Evolutionary conservation across 2,113 vertebrate genomes (phyloP).

Genomic region (Todiramphus chloris): DNA sequence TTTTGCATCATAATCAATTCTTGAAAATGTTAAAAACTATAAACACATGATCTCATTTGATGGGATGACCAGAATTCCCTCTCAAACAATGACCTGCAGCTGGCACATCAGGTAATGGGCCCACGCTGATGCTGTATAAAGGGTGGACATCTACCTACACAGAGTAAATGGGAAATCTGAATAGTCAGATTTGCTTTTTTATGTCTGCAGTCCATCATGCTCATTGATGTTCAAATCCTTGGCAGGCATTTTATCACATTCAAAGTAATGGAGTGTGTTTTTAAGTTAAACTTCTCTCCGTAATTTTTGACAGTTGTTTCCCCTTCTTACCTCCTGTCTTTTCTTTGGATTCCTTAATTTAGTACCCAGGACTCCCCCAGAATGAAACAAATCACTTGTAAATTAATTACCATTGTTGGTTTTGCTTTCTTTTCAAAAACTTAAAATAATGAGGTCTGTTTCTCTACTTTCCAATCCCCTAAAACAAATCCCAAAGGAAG

Average conservation of each 20-base stretch:
- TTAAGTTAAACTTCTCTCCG: neutral
- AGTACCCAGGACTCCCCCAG: neutral
- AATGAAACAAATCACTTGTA: neutral
- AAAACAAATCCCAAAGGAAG: neutral
- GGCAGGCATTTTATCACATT: neutral
- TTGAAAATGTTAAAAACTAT: neutral
- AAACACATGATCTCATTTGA: neutral
- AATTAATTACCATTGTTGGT: neutral
- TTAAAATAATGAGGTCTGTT: neutral
- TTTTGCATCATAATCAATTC: neutral
- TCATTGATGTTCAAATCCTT: neutral
- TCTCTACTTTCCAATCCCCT: neutral
- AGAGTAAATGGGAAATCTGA: neutral
- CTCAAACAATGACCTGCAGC: neutral
- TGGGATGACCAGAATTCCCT: neutral
- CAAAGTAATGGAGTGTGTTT: neutral
- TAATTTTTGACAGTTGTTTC: neutral
- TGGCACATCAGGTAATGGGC: neutral
- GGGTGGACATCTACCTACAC: neutral
- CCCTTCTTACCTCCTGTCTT: neutral
- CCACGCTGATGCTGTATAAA: accelerated
- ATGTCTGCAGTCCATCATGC: neutral
- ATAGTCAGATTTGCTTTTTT: neutral
- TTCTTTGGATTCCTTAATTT: neutral
- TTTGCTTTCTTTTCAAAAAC: neutral